Evolutionary conservation across 2,113 vertebrate genomes (phyloP), one percentile per base, ranked within the genome.

Genomic region (Cyprinodon brontotheroides): DNA sequence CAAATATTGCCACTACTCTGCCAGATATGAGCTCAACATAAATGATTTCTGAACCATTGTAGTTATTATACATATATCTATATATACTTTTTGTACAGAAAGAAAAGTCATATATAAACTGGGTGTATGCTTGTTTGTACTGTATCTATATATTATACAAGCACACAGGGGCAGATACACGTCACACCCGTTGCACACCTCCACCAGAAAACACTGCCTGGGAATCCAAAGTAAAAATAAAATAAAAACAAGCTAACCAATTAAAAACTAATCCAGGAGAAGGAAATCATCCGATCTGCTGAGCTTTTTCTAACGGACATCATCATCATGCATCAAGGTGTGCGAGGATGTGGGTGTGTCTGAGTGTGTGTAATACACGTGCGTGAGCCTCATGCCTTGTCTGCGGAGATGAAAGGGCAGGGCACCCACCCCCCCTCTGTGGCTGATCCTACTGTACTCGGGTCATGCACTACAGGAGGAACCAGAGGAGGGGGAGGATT

Each of bases 401-500:
- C 77, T 91, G 86, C 60, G 4, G 83, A 81, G 71, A 59, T 85
- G 87, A 67, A 68, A 80, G 72, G 76, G 65, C 1, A 37, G 59
- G 79, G 63, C 11, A 45, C 41, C 78, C 80, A 79, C 81, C 48
- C 8, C 37, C 67, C 69, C 10, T 29, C 43, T 53, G 36, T 73
- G 39, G 83, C 94, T 94, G 95, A 95, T 96, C 96, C 95, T 91
- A 95, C 95, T 95, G 96, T 97, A 96, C 96, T 97, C 95, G 96
- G 96, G 96, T 93, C 96, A 95, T 97, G 96, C 94, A 96, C 94
- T 95, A 95, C 85, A 92, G 91, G 91, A 92, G 94, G 70, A 94
- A 92, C 94, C 90, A 77, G 61, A 70, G 72, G 70, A 65, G 90
- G 70, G 68, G 59, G 47, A 87, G 72, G 72, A 53, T 80, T 71